Evolutionary conservation across 2,888 invertebrate species (phyloP).

Genomic region (Lamellibrachia satsuma): DNA sequence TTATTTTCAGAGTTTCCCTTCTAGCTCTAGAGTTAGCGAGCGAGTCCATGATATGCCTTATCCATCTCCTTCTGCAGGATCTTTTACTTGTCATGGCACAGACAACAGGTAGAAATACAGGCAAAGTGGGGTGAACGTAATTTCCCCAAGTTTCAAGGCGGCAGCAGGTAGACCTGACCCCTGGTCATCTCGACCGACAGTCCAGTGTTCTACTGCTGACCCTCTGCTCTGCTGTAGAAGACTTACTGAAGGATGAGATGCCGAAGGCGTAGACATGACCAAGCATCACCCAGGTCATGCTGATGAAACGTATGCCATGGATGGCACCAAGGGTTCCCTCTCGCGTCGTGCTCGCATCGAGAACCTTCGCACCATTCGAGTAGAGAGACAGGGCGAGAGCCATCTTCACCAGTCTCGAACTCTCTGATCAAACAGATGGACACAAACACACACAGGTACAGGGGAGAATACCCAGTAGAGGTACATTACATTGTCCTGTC

Average conservation of each 20-base stretch:
- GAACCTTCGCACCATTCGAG: slow-evolving; percentile 34
- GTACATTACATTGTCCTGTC: background rate
- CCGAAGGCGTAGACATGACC: slow-evolving; percentile 56
- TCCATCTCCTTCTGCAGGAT: no score
- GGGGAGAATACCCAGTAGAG: background rate
- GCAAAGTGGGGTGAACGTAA: no score
- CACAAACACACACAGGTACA: slow-evolving; percentile 26
- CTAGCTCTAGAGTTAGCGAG: no score
- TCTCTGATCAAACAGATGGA: slow-evolving; percentile 18
- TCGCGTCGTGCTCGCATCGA: slow-evolving; percentile 7
- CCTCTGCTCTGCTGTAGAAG: no score
- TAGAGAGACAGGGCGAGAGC: slow-evolving; percentile 24
- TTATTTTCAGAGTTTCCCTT: no score
- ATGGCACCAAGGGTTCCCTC: slow-evolving; percentile 54
- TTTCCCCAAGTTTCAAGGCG: no score
- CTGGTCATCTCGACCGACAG: no score
- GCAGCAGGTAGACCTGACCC: no score
- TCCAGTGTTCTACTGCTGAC: no score
- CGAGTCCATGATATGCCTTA: no score
- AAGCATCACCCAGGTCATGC: slow-evolving; percentile 58
- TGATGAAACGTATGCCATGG: slow-evolving; percentile 74
- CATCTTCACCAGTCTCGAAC: slow-evolving; percentile 19
- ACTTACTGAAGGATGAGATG: background rate
- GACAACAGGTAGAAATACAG: no score
- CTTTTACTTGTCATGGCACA: no score